phyloP scores from a whole-genome alignment of 1,140 invertebrate species.

The Chironomus striatipennis region DNA sequence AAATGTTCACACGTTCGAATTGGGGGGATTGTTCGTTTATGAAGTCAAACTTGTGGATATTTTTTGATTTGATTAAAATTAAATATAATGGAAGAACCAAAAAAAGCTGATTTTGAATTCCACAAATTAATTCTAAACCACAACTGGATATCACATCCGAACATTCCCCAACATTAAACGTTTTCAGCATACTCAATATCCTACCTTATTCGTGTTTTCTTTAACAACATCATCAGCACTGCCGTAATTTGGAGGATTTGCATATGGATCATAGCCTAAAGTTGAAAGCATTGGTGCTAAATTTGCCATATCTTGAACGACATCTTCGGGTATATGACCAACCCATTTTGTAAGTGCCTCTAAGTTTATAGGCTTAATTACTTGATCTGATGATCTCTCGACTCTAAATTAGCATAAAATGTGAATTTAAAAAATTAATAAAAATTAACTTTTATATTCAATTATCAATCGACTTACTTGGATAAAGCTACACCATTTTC shows the following conservation, averaged over 20 bases:
- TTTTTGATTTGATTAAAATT: too few species aligned
- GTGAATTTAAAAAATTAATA: background rate
- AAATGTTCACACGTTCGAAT: too few species aligned
- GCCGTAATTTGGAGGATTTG: slow-evolving; percentile 89
- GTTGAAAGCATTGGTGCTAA: slow-evolving; percentile 87
- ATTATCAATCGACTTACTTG: slow-evolving; percentile 59
- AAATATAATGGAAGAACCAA: too few species aligned
- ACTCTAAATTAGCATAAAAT: slow-evolving; percentile 52
- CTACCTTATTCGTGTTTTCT: slow-evolving; percentile 61
- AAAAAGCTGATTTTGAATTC: too few species aligned
- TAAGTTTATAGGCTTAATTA: slow-evolving; percentile 94
- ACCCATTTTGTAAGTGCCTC: slow-evolving; percentile 97
- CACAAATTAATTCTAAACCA: too few species aligned
- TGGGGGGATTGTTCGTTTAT: too few species aligned
- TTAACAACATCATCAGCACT: slow-evolving; percentile 74
- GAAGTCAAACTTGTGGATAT: too few species aligned
- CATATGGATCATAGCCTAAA: slow-evolving; percentile 88
- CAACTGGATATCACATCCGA: too few species aligned
- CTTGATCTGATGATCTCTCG: slow-evolving; percentile 96
- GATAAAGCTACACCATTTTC: slow-evolving; percentile 84
- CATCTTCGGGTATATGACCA: slow-evolving; percentile 82
- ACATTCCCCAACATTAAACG: background rate
- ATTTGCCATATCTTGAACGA: slow-evolving; percentile 79
- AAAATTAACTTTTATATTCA: too few species aligned
- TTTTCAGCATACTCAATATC: slow-evolving; percentile 26